These are phyloP conservation scores for Dicyrtomina minuta DNA, from an alignment of 2,888 invertebrate genomes.

Conservation along the genomic window DNA sequence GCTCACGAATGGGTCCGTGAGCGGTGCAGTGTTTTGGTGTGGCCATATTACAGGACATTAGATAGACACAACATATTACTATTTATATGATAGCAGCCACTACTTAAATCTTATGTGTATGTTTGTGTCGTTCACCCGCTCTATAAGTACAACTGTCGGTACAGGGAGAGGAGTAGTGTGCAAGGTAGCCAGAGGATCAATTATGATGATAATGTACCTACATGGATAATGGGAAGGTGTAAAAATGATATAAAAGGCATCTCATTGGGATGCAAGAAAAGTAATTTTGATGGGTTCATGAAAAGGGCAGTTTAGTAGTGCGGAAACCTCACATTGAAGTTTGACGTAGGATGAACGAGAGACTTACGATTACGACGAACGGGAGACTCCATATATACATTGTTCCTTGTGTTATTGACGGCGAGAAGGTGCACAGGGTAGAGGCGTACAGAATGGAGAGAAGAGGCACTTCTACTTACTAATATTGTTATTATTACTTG, in stretches of 20 bases:
- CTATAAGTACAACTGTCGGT: too few species aligned
- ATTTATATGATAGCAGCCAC: too few species aligned
- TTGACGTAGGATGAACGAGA: not conserved
- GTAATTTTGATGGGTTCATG: slow-evolving; percentile 36
- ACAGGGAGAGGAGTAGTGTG: slow-evolving; percentile 10
- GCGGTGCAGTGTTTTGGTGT: too few species aligned
- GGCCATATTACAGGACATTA: too few species aligned
- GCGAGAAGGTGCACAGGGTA: too few species aligned
- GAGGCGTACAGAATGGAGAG: too few species aligned
- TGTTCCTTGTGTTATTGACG: not conserved
- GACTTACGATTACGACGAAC: slow-evolving; percentile 5
- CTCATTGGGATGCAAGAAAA: slow-evolving; percentile 34
- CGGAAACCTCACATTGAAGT: slow-evolving; percentile 13
- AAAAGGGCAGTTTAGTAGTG: slow-evolving; percentile 22
- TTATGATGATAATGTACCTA: slow-evolving; percentile 14
- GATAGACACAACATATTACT: too few species aligned
- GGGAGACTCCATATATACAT: slow-evolving; percentile 12
- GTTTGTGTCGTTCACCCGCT: too few species aligned
- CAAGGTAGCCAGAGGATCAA: slow-evolving; percentile 30
- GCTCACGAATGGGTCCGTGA: too few species aligned
- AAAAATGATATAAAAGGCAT: slow-evolving; percentile 31
- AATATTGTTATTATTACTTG: too few species aligned
- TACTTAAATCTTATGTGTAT: too few species aligned
- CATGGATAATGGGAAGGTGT: slow-evolving; percentile 33
- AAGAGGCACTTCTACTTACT: too few species aligned